Base-by-base conservation (phyloP, 2,113 vertebrate species). In the Pica pica region DNA sequence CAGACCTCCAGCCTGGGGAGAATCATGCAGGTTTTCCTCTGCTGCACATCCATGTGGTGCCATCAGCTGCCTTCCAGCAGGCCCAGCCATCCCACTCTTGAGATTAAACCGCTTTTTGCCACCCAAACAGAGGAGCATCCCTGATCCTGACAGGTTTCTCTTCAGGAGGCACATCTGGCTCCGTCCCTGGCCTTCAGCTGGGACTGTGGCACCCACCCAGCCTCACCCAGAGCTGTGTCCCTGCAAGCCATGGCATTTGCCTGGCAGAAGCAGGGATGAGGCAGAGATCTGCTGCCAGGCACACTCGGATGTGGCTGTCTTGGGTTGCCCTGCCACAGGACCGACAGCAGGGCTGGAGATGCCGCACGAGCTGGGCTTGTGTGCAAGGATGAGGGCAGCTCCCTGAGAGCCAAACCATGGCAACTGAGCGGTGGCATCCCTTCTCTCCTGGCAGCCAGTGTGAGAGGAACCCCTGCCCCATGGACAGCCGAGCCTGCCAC, bases 401-500 rank as follows among this genome's bases (percentile, higher is more conserved):
- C 64, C 35, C 33, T 1, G 46, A 56, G 52, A 67, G 46, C 31
- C 71, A 49, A 30, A 47, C 26, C 59, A 16, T 0, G 0, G 31
- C 35, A 9, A 9, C 39, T 87, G 65, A 91, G 63, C 0, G 0
- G 9, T 16, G 30, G 33, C 23, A 37, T 7, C 19, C 42, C 63
- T 55, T 86, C 21, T 64, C 33, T 94, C 68, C 77, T 28, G 80
- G 22, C 97, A 99, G 98, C 94, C 98, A 98, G 44, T 99, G 99
- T 7, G 98, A 99, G 97, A 98, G 98, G 95, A 98, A 98, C 91
- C 98, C 98, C 1, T 99, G 99, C 76, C 97, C 98, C 75, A 71
- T 97, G 87, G 98, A 97, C 30, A 98, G 98, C 95, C 89, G 69
- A 52, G 91, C 93, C 19, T 99, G 99, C 93, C 71, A 78, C 8